phyloP scores from a whole-genome alignment of 2,113 vertebrate genomes.

The Agapornis roseicollis region DNA sequence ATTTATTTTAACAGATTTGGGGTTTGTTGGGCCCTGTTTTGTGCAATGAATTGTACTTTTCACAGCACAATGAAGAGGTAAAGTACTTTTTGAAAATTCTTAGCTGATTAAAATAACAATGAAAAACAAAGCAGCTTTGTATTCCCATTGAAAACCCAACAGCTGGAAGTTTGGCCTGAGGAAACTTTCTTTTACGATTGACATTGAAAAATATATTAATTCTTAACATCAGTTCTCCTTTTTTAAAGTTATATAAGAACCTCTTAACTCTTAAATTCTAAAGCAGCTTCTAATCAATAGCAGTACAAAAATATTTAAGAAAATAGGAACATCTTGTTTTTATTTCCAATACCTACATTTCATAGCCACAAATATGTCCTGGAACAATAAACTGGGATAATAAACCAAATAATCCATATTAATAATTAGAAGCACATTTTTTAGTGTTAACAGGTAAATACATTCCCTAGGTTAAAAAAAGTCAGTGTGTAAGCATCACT shows the following conservation, averaged over 20 bases:
- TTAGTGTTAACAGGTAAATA: not conserved
- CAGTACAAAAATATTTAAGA: not conserved
- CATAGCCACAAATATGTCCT: not conserved
- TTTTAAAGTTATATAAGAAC: not conserved
- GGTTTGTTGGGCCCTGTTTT: not conserved
- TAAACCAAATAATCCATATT: not conserved
- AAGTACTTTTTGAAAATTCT: not conserved
- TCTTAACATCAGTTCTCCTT: not conserved
- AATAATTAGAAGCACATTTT: not conserved
- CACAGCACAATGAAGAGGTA: not conserved
- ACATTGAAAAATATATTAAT: not conserved
- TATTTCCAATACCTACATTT: not conserved
- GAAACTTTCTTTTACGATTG: not conserved
- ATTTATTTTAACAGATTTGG: not conserved
- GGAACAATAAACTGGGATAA: not conserved
- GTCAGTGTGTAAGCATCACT: not conserved
- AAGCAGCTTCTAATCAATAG: not conserved
- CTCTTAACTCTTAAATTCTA: not conserved
- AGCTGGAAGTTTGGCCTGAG: not conserved
- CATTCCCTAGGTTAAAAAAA: not conserved
- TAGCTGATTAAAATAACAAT: not conserved
- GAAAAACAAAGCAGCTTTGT: not conserved
- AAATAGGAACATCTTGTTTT: not conserved
- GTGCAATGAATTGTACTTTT: not conserved
- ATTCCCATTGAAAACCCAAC: not conserved